Evolutionary conservation across 2,888 invertebrate species (phyloP), one percentile per base, ranked within the genome.

Genomic region (Papilio demoleus): DNA sequence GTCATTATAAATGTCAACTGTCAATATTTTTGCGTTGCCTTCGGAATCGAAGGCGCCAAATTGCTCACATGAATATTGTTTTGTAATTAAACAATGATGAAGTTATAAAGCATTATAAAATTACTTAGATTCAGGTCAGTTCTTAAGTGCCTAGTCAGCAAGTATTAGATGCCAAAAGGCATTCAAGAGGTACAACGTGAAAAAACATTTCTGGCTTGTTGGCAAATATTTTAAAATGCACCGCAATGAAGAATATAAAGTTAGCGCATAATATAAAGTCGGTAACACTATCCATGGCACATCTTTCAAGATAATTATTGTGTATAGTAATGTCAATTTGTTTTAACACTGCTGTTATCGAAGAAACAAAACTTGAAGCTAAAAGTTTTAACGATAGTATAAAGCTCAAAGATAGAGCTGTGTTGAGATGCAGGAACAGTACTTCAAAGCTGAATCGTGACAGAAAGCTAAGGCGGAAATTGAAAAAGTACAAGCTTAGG

Each of bases 401-500:
- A 60, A 74, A 75, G 66, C 76, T 74, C 31, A 74, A 74, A 34
- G 73, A 70, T 50, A 78, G 73, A 74, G 75, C 79, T 79, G 75
- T 79, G 66, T 73, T 85, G 9, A 84, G 75, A 72, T 77, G 81
- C 14, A 88, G 83, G 73, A 83, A 86, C 76, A 86, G 85, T 70
- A 79, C 76, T 72, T 76, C 79, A 27, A 89, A 83, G 75, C 74
- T 77, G 45, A 88, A 82, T 76, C 88, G 84, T 75, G 81, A 77
- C 59, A 86, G 79, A 73, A 73, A 77, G 50, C 81, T 89, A n/a
- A 88, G 82, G 72, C 86, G 81, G 50, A 92, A 88, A 76, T 76
- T 90, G 24, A 89, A 86, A 73, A 90, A 92, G 77, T 91, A 92
- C 70, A 91, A 85, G 77, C 78, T 90, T 4, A 80, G 88, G 72